A percentile compares a stretch with the other conserved stretches of the same genome.
Evolutionary conservation across 2,888 invertebrate species (phyloP).

Genomic region (Drosophila cyrtoloma): DNA sequence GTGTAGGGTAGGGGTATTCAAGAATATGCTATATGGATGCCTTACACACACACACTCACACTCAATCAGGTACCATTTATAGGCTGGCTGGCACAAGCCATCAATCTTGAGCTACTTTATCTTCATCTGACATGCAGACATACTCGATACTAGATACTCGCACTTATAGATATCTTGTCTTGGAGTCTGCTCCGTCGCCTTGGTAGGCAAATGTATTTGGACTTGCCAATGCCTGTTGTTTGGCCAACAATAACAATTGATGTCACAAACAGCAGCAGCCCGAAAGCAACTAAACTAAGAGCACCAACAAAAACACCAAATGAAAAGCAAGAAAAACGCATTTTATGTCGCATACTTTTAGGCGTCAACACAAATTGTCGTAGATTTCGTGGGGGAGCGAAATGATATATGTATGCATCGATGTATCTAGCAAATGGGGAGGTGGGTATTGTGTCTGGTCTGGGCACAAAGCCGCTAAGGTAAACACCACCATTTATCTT

Average conservation of each 20-base stretch:
- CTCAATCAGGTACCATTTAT: slow-evolving; percentile 78
- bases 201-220: slow-evolving; percentile 72
- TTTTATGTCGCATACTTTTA: slow-evolving; percentile 66
- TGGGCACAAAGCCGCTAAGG: slow-evolving; percentile 34
- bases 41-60: slow-evolving; percentile 36
- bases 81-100: slow-evolving; percentile 54
- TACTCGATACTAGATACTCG: slow-evolving; percentile 38
- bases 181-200: not conserved
- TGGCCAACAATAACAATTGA: slow-evolving; percentile 80
- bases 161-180: slow-evolving; percentile 45
- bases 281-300: slow-evolving; percentile 50
- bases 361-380: slow-evolving; percentile 54
- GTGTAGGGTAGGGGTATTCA: slow-evolving; percentile 6
- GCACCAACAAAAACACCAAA: slow-evolving; percentile 8
- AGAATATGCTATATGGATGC: slow-evolving; percentile 44
- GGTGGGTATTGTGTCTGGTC: slow-evolving; percentile 12
- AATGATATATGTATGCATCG: slow-evolving; percentile 42
- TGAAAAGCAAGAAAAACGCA: slow-evolving; percentile 30
- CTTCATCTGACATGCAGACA: slow-evolving; percentile 69
- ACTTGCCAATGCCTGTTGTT: slow-evolving; percentile 70
- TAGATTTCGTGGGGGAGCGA: slow-evolving; percentile 14
- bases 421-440: slow-evolving; percentile 9
- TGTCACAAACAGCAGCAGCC: slow-evolving; percentile 61
- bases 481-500: slow-evolving; percentile 39
- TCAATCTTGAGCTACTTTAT: slow-evolving; percentile 78